Evolutionary conservation across 2,113 vertebrate genomes (phyloP), one percentile per base, ranked within the genome.

Genomic region (Dipodomys ordii): DNA sequence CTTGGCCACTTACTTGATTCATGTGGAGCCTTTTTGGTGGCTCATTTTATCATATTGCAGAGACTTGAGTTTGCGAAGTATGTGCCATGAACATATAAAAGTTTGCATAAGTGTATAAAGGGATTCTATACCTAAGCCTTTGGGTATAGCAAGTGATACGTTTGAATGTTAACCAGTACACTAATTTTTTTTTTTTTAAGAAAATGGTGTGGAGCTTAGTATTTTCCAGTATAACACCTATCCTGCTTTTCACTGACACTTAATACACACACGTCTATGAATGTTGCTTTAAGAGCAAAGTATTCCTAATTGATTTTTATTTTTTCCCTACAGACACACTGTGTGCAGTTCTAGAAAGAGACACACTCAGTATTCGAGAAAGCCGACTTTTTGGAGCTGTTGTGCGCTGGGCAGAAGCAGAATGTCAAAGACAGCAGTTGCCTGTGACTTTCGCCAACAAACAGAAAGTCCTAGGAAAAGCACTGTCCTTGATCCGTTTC

Each of bases 401-500:
- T 83, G 99, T 99, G 44, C 99, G 99, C 93, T 99, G 99, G 99
- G 99, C 99, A 7, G 99, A 99, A 95, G 99, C 99, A 0, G 99
- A 99, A 95, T 99, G 99, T 97, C 99, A 99, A 96, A 98, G 99
- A 93, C 99, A 99, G n/a, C 99, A 99, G 95, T 97, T 99, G 94
- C 98, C 99, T 20, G 98, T 97, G 39, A 99, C 98, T 4, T 98
- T 98, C 0, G 99, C 98, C 96, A 99, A 99, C 98, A 99, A 99
- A 94, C 99, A 99, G 67, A 99, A 99, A 95, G 99, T 99, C 95
- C 98, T 99, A 77, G 99, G 99, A 68, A 99, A 99, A 98, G 99
- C 99, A 0, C 98, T 99, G 72, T 98, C 99, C 1, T 98, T 99
- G 95, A 99, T 99, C 87, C 99, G 99, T 71, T 99, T 99, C 94